phyloP scores from a whole-genome alignment of 2,888 invertebrate species.

The Opisthograptis luteolata region DNA sequence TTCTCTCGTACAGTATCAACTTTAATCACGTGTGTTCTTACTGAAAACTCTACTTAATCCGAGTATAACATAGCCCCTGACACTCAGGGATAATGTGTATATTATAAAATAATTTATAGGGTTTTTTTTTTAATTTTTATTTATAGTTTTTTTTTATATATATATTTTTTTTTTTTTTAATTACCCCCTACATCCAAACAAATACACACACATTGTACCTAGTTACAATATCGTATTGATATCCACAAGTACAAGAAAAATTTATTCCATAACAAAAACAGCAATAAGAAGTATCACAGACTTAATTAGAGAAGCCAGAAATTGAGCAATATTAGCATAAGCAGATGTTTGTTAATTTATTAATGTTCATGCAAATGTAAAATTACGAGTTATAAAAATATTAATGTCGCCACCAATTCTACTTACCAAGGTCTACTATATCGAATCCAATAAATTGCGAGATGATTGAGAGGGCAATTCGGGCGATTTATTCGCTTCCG shows the following conservation, averaged over 20 bases:
- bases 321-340: constrained; percentile 7
- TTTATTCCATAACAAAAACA: background rate
- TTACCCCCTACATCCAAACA: too few relatives aligned
- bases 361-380: constrained; percentile 2
- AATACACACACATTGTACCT: too few relatives aligned
- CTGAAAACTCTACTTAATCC: too few relatives aligned
- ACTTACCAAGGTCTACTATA: background rate
- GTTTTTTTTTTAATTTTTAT: too few relatives aligned
- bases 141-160: too few relatives aligned
- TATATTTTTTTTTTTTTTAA: too few relatives aligned
- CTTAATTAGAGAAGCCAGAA: constrained; percentile 1
- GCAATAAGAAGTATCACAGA: background rate
- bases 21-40: too few relatives aligned
- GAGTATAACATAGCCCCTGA: too few relatives aligned
- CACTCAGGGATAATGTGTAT: too few relatives aligned
- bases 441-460: constrained; percentile 30
- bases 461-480: constrained; percentile 29
- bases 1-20: too few relatives aligned
- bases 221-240: too few relatives aligned
- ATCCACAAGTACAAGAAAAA: background rate
- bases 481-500: constrained; percentile 34
- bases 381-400: background rate
- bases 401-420: background rate
- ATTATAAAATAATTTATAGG: too few relatives aligned
- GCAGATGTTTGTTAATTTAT: constrained; percentile 1